These are phyloP conservation scores for Gobio occitaniae DNA, from an alignment of 2,797 vertebrate genomes.

Conservation along the genomic window DNA sequence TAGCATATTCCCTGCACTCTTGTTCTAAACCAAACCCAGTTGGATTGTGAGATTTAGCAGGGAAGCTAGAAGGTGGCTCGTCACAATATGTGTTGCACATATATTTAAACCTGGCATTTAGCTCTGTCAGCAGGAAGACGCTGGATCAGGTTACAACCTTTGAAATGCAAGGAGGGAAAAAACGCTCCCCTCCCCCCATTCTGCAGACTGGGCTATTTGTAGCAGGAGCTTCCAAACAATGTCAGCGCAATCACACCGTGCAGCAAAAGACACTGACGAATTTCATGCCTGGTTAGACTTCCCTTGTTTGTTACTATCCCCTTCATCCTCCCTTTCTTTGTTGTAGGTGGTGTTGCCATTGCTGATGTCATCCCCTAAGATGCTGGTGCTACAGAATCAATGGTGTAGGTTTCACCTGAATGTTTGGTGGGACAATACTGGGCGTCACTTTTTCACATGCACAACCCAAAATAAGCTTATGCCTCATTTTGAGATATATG, in stretches of 20 bases:
- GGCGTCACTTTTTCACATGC: background rate
- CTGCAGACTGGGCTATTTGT: conserved; percentile 54
- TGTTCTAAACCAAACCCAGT: conserved; percentile 1
- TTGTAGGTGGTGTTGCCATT: conserved; percentile 36
- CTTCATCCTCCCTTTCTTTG: conserved; percentile 5
- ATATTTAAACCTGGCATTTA: conserved; percentile 64
- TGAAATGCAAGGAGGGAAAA: conserved; percentile 60
- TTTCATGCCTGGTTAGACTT: conserved; percentile 54
- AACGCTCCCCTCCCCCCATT: conserved; percentile 24
- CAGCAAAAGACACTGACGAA: conserved; percentile 53
- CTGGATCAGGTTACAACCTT: conserved; percentile 63
- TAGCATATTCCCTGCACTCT: background rate
- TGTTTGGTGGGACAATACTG: background rate
- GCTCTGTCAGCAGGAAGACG: conserved; percentile 62
- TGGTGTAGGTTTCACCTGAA: background rate
- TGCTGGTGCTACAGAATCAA: background rate
- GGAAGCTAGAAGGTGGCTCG: conserved; percentile 29
- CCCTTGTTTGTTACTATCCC: conserved; percentile 34
- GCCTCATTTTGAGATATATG: background rate
- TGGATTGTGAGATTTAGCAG: conserved; percentile 8
- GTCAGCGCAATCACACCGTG: conserved; percentile 55
- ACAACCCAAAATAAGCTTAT: background rate
- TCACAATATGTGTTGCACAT: conserved; percentile 61
- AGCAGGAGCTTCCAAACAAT: conserved; percentile 54
- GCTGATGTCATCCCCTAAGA: conserved; percentile 8